phyloP scores from a whole-genome alignment of 2,113 vertebrate genomes.

The Notechis scutatus region DNA sequence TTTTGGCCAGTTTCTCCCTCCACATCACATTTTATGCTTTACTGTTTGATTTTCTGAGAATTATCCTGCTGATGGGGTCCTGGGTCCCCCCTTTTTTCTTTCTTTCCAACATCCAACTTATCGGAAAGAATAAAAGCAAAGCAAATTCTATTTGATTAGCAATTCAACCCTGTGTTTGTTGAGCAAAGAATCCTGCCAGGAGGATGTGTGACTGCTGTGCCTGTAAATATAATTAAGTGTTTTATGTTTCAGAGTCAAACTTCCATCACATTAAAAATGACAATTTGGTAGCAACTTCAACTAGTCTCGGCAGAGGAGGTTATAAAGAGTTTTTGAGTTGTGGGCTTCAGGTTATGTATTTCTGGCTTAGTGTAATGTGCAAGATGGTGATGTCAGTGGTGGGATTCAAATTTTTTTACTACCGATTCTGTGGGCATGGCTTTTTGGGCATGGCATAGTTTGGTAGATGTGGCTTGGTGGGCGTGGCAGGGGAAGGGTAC shows the following conservation, averaged over 20 bases:
- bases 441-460: too few species aligned
- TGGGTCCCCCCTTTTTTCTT: not conserved
- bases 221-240: not conserved
- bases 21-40: not conserved
- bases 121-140: not conserved
- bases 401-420: too few species aligned
- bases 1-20: not conserved
- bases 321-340: not conserved
- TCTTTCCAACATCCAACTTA: not conserved
- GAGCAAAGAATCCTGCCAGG: not conserved
- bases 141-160: not conserved
- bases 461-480: too few species aligned
- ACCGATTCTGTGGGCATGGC: too few species aligned
- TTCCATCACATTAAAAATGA: not conserved
- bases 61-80: not conserved
- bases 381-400: not conserved
- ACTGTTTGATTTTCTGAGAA: not conserved
- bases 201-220: not conserved
- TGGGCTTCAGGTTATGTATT: not conserved
- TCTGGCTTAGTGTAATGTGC: not conserved
- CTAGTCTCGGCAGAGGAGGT: not conserved
- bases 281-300: not conserved
- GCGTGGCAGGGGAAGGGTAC: too few species aligned
- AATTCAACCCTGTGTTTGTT: not conserved
- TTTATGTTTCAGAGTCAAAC: not conserved